Evolutionary conservation across 2,797 vertebrate genomes (phyloP).

Genomic region (Tangara arthus): DNA sequence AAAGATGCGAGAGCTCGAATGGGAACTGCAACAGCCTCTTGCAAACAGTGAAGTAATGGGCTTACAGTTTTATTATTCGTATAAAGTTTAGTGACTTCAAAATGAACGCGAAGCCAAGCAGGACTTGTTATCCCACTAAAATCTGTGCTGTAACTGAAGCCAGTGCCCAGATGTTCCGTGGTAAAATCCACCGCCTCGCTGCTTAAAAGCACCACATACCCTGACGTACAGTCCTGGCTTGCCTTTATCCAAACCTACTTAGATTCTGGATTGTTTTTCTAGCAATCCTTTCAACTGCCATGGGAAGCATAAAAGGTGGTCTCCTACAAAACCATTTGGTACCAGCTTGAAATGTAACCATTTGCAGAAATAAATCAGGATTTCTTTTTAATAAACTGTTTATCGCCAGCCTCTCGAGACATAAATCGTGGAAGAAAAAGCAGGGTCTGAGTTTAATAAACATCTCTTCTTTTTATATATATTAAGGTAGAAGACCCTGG

Average conservation of each 20-base stretch:
- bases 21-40: neutral
- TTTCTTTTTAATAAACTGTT: slow-evolving; percentile 42
- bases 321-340: neutral
- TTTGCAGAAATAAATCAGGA: slow-evolving; percentile 19
- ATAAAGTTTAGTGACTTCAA: slow-evolving; percentile 44
- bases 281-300: slow-evolving; percentile 43
- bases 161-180: slow-evolving; percentile 57
- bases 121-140: slow-evolving; percentile 47
- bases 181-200: slow-evolving; percentile 10
- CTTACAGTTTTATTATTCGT: slow-evolving; percentile 30
- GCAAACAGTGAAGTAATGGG: slow-evolving; percentile 39
- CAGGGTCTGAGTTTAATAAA: slow-evolving; percentile 14
- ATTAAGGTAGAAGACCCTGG: neutral
- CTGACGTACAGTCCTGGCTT: neutral
- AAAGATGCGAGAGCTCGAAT: neutral
- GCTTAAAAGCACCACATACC: slow-evolving; percentile 14
- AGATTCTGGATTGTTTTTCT: slow-evolving; percentile 35
- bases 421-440: neutral
- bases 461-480: slow-evolving; percentile 1
- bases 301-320: slow-evolving; percentile 18
- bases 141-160: slow-evolving; percentile 51
- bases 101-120: slow-evolving; percentile 38
- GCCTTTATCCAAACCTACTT: neutral
- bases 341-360: neutral
- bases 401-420: neutral